A percentile compares a stretch with the other conserved stretches of the same genome.
Evolutionary conservation across 1,140 invertebrate genomes (phyloP).

Genomic region (Diorhabda carinulata): DNA sequence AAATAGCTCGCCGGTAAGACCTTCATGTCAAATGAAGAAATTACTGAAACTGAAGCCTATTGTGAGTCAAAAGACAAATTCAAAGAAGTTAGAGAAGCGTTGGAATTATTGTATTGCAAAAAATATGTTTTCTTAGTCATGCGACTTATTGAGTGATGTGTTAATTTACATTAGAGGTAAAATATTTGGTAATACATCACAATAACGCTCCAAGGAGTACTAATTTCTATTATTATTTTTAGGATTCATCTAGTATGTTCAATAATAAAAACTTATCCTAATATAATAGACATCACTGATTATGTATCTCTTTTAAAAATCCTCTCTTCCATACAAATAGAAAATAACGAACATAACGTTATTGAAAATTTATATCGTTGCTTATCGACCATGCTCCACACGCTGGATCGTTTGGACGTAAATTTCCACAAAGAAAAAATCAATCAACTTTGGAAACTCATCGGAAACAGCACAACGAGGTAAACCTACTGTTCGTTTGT

Average conservation of each 20-base stretch:
- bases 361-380: slow-evolving; percentile 46
- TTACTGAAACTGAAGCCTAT: too few relatives aligned
- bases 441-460: slow-evolving; percentile 45
- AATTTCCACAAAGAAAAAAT: slow-evolving; percentile 25
- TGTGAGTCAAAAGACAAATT: too few relatives aligned
- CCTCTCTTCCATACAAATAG: slow-evolving; percentile 43
- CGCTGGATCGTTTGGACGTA: slow-evolving; percentile 35
- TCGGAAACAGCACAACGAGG: slow-evolving; percentile 49
- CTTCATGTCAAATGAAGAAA: too few relatives aligned
- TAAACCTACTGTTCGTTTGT: slow-evolving; percentile 23
- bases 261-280: slow-evolving; percentile 45
- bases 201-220: too few relatives aligned
- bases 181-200: too few relatives aligned
- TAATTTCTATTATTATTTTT: slow-evolving; percentile 15
- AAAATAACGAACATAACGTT: slow-evolving; percentile 42
- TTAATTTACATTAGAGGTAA: too few relatives aligned
- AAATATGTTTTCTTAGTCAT: too few relatives aligned
- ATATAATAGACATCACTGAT: slow-evolving; percentile 42
- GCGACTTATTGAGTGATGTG: too few relatives aligned
- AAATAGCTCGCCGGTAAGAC: too few relatives aligned
- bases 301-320: slow-evolving; percentile 44
- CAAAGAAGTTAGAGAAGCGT: too few relatives aligned
- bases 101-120: too few relatives aligned
- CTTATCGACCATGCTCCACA: slow-evolving; percentile 40
- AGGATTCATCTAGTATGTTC: slow-evolving; percentile 33